phyloP scores from a whole-genome alignment of 2,888 invertebrate genomes.

The Balanococcus diminutus region DNA sequence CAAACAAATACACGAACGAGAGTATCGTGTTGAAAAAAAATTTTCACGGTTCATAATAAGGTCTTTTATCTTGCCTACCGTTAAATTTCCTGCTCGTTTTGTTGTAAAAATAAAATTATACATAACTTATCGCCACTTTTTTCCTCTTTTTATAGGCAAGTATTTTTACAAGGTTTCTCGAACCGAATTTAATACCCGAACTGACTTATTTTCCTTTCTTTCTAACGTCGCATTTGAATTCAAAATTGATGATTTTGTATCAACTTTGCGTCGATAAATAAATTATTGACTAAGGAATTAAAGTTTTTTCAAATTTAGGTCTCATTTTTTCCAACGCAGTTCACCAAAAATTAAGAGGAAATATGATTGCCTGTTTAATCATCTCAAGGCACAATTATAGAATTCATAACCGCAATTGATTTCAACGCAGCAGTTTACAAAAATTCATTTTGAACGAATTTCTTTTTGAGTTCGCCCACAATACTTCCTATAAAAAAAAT shows the following conservation, averaged over 20 bases:
- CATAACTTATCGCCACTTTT: neutral
- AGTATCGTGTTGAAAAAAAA: neutral
- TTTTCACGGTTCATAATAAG: conserved; percentile 35
- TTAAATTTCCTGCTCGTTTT: conserved; percentile 1
- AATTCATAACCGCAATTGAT: too few relatives aligned
- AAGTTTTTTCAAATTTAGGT: neutral
- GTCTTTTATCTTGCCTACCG: neutral
- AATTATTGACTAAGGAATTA: neutral
- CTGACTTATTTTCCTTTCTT: neutral
- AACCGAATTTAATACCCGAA: neutral
- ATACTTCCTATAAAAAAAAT: too few relatives aligned
- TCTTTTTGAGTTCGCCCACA: too few relatives aligned
- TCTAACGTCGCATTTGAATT: neutral
- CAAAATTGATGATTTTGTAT: neutral
- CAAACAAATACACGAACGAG: neutral
- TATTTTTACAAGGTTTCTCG: neutral
- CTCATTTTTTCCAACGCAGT: neutral
- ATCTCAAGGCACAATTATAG: neutral
- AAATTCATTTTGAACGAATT: too few relatives aligned
- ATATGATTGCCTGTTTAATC: neutral
- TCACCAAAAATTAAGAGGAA: neutral
- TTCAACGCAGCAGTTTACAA: too few relatives aligned
- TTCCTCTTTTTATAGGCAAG: neutral
- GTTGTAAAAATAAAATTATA: neutral
- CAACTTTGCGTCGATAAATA: neutral